These are phyloP conservation scores for Cantharis rufa DNA, from an alignment of 2,888 invertebrate genomes.

Conservation along the genomic window DNA sequence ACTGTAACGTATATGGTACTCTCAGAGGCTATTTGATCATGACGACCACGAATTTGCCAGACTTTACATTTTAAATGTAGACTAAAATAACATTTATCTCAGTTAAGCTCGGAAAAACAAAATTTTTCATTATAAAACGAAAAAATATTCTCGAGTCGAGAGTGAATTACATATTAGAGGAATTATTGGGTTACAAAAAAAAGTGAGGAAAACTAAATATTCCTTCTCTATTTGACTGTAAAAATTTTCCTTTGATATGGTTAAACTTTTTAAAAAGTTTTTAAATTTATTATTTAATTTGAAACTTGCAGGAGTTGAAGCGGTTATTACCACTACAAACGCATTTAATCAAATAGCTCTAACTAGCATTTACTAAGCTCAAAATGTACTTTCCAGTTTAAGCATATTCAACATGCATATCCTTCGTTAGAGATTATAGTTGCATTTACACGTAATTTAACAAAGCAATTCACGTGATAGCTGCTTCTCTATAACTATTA, in stretches of 20 bases:
- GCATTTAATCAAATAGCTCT: background rate
- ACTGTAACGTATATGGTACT: too few relatives aligned
- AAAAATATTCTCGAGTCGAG: too few relatives aligned
- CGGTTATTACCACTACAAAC: background rate
- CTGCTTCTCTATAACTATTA: background rate
- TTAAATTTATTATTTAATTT: background rate
- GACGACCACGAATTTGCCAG: too few relatives aligned
- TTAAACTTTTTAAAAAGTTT: background rate
- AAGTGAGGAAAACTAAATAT: too few relatives aligned
- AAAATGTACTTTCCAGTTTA: background rate
- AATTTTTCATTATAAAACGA: too few relatives aligned
- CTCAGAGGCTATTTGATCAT: too few relatives aligned
- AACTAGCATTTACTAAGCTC: background rate
- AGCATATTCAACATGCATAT: background rate
- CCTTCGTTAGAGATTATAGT: background rate
- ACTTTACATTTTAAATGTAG: too few relatives aligned
- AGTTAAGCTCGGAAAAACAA: too few relatives aligned
- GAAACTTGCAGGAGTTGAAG: background rate
- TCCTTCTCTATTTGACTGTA: too few relatives aligned
- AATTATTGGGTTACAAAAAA: too few relatives aligned
- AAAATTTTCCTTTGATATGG: background rate
- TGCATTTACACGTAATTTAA: background rate
- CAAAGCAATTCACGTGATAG: background rate
- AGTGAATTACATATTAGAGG: too few relatives aligned
- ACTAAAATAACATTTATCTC: too few relatives aligned